Percentiles rank a stretch among this genome's conserved stretches.
Conservation (phyloP, 2,797 vertebrate genomes). For the Argya squamiceps region DNA sequence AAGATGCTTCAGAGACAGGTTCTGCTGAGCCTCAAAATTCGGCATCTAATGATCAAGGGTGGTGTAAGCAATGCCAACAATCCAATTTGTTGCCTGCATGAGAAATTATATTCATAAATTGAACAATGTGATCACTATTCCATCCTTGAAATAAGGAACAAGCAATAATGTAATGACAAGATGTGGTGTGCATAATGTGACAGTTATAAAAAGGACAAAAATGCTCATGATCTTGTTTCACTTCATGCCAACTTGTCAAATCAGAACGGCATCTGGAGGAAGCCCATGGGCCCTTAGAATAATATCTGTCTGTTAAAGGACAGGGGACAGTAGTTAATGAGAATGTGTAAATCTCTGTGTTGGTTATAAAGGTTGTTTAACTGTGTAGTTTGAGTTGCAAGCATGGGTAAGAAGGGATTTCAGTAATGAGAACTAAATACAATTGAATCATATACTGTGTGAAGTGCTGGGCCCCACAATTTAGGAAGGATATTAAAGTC, state of each 20-base stretch:
- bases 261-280: not conserved
- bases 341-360: not conserved
- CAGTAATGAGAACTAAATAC: not conserved
- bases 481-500: not conserved
- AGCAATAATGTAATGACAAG: not conserved
- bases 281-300: not conserved
- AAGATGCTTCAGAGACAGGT: not conserved
- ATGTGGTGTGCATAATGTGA: not conserved
- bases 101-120: not conserved
- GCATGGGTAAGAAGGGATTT: not conserved
- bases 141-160: not conserved
- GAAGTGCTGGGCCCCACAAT: not conserved
- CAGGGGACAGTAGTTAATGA: not conserved
- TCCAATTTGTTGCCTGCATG: not conserved
- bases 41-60: not conserved
- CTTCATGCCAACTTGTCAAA: not conserved
- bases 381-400: not conserved
- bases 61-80: not conserved
- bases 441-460: not conserved
- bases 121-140: not conserved
- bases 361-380: not conserved
- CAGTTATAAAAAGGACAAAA: not conserved
- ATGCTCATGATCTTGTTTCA: not conserved
- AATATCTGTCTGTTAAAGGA: not conserved
- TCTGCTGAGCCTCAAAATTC: not conserved